These are phyloP conservation scores for Microcebus tavaratra DNA, from an alignment of 2,113 vertebrate genomes.

Conservation along the genomic window DNA sequence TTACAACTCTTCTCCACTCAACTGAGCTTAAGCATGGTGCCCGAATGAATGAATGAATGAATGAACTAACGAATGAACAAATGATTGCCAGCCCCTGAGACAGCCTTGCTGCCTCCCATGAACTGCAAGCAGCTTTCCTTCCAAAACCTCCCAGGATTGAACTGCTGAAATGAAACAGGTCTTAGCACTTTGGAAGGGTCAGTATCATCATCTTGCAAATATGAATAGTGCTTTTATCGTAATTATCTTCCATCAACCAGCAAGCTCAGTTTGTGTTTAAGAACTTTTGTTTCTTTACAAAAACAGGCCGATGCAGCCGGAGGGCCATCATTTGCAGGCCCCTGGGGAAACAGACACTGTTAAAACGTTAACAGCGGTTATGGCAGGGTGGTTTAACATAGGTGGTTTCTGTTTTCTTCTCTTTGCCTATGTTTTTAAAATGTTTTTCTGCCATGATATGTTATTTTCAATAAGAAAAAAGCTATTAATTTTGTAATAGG, in stretches of 20 bases:
- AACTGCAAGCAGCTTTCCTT: too few species aligned
- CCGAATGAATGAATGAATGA: background rate
- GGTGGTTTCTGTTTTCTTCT: background rate
- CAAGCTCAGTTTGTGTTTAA: too few species aligned
- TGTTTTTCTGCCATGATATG: background rate
- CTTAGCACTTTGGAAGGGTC: background rate
- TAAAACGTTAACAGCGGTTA: background rate
- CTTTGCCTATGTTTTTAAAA: background rate
- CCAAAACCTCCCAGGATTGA: too few species aligned
- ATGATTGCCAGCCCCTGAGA: background rate
- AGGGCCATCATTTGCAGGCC: background rate
- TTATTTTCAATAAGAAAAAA: background rate
- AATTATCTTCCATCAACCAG: background rate
- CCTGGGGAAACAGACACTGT: background rate
- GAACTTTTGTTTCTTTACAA: background rate
- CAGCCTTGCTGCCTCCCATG: background rate
- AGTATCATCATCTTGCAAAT: background rate
- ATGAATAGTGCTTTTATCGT: background rate
- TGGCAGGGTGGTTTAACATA: background rate
- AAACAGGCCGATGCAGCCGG: background rate
- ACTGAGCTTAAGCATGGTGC: background rate
- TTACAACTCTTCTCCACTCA: background rate
- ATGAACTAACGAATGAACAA: background rate
- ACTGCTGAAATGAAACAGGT: background rate
- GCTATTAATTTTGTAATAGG: background rate